Conservation (phyloP, 2,888 invertebrate genomes). For the Cephonodes hylas region DNA sequence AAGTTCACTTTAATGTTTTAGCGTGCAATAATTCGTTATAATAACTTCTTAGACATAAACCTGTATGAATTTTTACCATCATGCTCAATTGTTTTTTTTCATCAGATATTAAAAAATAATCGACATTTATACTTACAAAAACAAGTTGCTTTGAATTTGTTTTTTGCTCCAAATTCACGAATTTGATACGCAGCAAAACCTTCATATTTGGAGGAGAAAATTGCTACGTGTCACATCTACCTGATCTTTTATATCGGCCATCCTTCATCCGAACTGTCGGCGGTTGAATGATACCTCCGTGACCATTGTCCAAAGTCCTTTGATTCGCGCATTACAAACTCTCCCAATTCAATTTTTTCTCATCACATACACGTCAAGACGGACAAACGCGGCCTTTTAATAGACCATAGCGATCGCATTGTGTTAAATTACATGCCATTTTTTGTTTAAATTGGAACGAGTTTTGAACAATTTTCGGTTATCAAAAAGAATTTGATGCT, state of each 20-base stretch:
- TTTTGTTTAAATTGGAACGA: conserved; percentile 33
- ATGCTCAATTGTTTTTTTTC: too few species aligned
- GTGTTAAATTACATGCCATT: conserved; percentile 50
- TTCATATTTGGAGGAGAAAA: conserved; percentile 50
- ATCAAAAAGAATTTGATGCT: not conserved
- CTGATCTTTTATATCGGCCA: conserved; percentile 64
- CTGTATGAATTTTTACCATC: too few species aligned
- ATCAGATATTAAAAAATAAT: too few species aligned
- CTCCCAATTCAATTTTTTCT: conserved; percentile 51
- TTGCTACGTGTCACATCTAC: conserved; percentile 69
- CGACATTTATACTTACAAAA: not conserved
- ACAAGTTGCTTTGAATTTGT: not conserved
- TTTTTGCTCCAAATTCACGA: not conserved
- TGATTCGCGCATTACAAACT: conserved; percentile 62
- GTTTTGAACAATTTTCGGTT: conserved; percentile 13
- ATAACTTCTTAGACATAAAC: too few species aligned
- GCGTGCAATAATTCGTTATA: too few species aligned
- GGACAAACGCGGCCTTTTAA: conserved; percentile 52
- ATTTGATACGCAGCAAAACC: conserved; percentile 5
- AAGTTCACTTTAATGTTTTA: too few species aligned
- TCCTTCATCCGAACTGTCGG: conserved; percentile 56
- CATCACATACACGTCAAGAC: conserved; percentile 53
- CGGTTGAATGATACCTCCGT: conserved; percentile 59
- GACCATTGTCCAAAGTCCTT: conserved; percentile 79
- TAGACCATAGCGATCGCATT: conserved; percentile 47